Evolutionary conservation across 2,888 invertebrate species (phyloP).

Genomic region (Pseudeuparius sepicola): DNA sequence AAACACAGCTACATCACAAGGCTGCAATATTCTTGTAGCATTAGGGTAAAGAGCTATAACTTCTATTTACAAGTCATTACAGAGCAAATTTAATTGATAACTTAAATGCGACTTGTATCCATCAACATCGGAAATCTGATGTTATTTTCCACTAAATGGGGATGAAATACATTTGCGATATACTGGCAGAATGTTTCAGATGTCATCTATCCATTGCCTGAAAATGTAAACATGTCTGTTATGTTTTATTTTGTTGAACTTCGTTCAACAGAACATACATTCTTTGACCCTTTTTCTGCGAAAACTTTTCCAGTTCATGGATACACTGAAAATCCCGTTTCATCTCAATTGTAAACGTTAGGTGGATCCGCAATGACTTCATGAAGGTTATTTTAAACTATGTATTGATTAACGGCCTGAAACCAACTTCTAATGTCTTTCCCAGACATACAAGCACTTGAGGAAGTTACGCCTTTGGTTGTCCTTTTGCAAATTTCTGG

Average conservation of each 20-base stretch:
- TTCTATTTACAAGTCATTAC: no score
- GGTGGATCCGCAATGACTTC: neutral
- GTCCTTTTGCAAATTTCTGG: no score
- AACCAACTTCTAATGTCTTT: conserved; percentile 8
- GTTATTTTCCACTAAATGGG: no score
- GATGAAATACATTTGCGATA: no score
- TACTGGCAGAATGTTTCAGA: no score
- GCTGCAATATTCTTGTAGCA: conserved; percentile 9
- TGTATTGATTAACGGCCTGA: conserved; percentile 4
- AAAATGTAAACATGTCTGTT: no score
- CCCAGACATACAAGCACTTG: conserved; percentile 5
- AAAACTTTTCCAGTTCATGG: conserved; percentile 5
- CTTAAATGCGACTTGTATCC: no score
- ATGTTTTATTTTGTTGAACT: no score
- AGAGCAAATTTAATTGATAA: no score
- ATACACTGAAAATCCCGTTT: conserved; percentile 5
- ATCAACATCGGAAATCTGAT: no score
- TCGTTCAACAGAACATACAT: conserved; percentile 10
- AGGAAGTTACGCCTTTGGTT: conserved; percentile 6
- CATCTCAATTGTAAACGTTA: conserved; percentile 6
- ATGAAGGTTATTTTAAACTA: neutral
- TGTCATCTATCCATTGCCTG: no score
- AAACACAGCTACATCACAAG: conserved; percentile 9
- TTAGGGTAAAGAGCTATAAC: conserved; percentile 11
- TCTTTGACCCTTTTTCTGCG: conserved; percentile 7